phyloP scores from a whole-genome alignment of 2,888 invertebrate species.

The Nomada goodeniana region DNA sequence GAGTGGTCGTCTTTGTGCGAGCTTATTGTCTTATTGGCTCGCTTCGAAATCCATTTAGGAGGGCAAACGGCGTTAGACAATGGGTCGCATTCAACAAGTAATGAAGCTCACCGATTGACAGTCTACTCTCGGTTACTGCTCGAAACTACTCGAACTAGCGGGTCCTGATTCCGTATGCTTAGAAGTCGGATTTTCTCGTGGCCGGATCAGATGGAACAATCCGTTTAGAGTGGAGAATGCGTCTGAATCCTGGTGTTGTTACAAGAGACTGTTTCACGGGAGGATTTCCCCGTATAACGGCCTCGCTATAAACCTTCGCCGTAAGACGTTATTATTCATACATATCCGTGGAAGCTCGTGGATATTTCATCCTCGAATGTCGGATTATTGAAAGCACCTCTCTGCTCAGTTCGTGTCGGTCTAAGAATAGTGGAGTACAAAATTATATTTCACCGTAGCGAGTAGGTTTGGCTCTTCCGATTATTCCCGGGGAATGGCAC shows the following conservation, averaged over 20 bases:
- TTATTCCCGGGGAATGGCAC: not conserved
- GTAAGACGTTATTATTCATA: not conserved
- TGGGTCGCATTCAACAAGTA: constrained; percentile 76
- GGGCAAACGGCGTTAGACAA: constrained; percentile 72
- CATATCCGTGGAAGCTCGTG: not conserved
- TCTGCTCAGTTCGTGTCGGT: not conserved
- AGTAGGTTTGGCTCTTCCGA: not conserved
- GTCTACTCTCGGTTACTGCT: constrained; percentile 50
- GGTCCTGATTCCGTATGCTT: constrained; percentile 49
- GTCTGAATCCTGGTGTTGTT: constrained; percentile 42
- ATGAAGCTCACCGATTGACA: constrained; percentile 71
- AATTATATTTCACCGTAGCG: not conserved
- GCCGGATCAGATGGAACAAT: constrained; percentile 40
- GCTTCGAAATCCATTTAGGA: constrained; percentile 75
- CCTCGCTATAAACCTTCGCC: not conserved
- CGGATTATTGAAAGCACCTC: no score
- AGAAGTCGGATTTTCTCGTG: constrained; percentile 49
- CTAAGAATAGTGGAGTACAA: not conserved
- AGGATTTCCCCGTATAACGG: not conserved
- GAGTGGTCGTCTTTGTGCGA: constrained; percentile 65
- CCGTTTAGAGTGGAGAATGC: constrained; percentile 37
- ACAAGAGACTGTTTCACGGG: constrained; percentile 7
- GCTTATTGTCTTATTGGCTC: constrained; percentile 75
- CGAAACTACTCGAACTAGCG: constrained; percentile 48
- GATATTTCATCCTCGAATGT: not conserved